Percentiles rank a stretch among this genome's conserved stretches.
phyloP scores from a whole-genome alignment of 2,888 invertebrate species.

The Calliphora vomitoria region DNA sequence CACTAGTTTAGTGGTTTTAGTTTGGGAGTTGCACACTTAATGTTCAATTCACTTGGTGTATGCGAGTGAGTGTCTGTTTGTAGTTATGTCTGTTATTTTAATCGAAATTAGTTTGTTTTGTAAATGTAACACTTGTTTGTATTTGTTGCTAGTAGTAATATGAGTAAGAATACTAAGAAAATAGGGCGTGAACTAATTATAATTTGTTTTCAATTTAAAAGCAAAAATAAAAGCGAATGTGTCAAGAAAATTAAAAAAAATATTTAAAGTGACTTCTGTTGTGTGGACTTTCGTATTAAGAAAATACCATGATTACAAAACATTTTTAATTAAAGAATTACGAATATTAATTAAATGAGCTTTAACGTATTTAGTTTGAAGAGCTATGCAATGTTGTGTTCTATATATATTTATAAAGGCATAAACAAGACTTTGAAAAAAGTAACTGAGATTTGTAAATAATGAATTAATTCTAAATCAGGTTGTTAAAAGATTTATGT shows the following conservation, averaged over 20 bases:
- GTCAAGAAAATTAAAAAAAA: constrained; percentile 8
- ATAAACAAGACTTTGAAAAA: too few species aligned
- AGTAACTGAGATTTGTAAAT: too few species aligned
- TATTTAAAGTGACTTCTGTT: background rate
- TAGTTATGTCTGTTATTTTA: constrained; percentile 42
- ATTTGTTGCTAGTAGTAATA: constrained; percentile 24
- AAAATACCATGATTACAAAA: background rate
- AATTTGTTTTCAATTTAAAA: constrained; percentile 54
- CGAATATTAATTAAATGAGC: too few species aligned
- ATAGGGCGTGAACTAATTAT: constrained; percentile 66
- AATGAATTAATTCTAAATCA: too few species aligned
- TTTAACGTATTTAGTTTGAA: too few species aligned
- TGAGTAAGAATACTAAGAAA: constrained; percentile 13
- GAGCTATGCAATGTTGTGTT: too few species aligned
- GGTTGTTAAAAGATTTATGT: too few species aligned
- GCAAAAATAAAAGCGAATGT: background rate
- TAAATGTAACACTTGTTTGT: constrained; percentile 51
- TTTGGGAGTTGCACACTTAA: constrained; percentile 50
- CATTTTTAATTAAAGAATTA: background rate
- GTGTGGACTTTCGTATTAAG: too few species aligned
- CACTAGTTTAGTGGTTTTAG: constrained; percentile 60
- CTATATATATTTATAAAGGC: too few species aligned
- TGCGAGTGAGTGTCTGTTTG: background rate
- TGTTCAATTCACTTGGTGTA: constrained; percentile 12
- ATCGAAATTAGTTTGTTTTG: constrained; percentile 65